Evolutionary conservation across 2,113 vertebrate genomes (phyloP), one percentile per base, ranked within the genome.

Genomic region (Naja naja): DNA sequence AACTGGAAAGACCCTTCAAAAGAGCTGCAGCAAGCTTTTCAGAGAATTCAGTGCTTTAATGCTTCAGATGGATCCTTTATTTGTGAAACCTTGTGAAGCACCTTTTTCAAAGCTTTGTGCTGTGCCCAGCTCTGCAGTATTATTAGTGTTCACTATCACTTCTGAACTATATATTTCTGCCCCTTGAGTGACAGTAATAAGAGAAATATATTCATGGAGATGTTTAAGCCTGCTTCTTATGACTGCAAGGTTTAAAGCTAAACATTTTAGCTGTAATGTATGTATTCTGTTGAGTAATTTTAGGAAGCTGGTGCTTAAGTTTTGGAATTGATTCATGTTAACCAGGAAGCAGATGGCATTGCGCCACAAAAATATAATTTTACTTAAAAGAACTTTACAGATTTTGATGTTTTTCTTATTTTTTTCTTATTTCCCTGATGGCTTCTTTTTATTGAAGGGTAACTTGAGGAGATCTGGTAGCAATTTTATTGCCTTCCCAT

Each of bases 381-480:
- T 97, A 97, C 97, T 97, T 96, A 96, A 96, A 97, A 96, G 95
- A 97, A 98, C 95, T 97, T 97, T 20, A 95, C 97, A 96, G 95
- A 94, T 96, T 98, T 97, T 98, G 97, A 97, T 97, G 96, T 98
- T 96, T 97, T 97, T 98, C 97, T 95, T 97, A 14, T 69, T 97
- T 97, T 96, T 94, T 95, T 96, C 96, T 97, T 97, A 97, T 98
- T 98, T 98, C 97, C 97, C 98, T 60, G 18, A 97, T 97, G 98
- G 96, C 95, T 97, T 97, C 94, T 97, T 98, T 98, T 98, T 97
- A 98, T 98, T 98, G 97, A 97, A 97, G 97, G 97, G 97, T 97
- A 98, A 98, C 97, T 96, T 96, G 97, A 98, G 97, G 96, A 98
- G 97, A 98, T 97, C 97, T 98, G 97, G 98, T 98, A 98, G 97